Evolutionary conservation across 2,113 vertebrate genomes (phyloP).

Genomic region (Entomyzon cyanotis): DNA sequence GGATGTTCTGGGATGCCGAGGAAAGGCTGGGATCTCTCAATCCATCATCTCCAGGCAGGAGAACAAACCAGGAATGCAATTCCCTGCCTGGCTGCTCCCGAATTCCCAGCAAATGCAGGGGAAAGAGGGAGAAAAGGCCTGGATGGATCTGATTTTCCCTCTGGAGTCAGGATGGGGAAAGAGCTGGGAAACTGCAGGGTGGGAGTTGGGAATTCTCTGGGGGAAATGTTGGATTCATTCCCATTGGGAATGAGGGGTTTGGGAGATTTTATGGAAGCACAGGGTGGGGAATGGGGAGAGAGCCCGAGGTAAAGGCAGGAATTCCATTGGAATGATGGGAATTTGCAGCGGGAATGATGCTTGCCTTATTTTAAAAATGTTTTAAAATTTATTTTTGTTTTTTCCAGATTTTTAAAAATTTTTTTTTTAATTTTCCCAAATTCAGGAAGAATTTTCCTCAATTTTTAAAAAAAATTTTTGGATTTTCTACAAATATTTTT

Average conservation of each 20-base stretch:
- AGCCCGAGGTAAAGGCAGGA: background rate
- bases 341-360: background rate
- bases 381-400: too few relatives aligned
- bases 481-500: too few relatives aligned
- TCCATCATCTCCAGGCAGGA: background rate
- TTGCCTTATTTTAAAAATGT: too few relatives aligned
- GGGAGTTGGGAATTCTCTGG: background rate
- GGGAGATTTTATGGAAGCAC: background rate
- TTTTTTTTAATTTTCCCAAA: too few relatives aligned
- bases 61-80: background rate
- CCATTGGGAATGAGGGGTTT: background rate
- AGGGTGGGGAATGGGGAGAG: background rate
- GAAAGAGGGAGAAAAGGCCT: background rate
- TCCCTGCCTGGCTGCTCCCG: background rate
- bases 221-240: background rate
- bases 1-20: background rate
- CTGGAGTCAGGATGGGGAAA: background rate
- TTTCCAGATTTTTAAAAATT: too few relatives aligned
- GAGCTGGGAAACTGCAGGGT: background rate
- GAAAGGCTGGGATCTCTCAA: background rate
- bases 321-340: rapidly evolving
- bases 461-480: too few relatives aligned
- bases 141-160: background rate
- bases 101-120: background rate
- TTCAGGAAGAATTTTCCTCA: too few relatives aligned